Evolutionary conservation across 2,888 invertebrate genomes (phyloP), one percentile per base, ranked within the genome.

Genomic region (Trissoscelio sp.): DNA sequence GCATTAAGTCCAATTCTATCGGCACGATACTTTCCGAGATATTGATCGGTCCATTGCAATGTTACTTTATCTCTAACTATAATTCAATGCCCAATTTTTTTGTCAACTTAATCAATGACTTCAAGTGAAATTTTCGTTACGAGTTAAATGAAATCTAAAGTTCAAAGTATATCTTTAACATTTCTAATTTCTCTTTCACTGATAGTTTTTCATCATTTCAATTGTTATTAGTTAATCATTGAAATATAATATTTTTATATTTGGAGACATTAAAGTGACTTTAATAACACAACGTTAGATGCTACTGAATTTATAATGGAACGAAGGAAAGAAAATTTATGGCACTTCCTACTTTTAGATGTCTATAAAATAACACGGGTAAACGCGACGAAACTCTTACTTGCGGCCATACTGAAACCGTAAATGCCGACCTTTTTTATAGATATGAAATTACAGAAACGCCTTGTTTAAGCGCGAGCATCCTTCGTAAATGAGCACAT

Each of bases 381-480:
- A 72, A 72, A 57, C 44, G 72, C 62, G 57, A 28, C 42, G 69
- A 55, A 70, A 77, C 48, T 66, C 51, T 57, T 77, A 53, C 46
- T 18, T 24, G 66, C 66, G 28, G 39, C 66, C 60, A 67, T 60
- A 53, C 39, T 64, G 62, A 57, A 64, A 64, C 64, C 55, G 70
- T 79, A 72, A 79, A 79, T 79, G 37, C 66, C 66, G 44, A 57
- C 37, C 51, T 72, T 72, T 67, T 70, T 72, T 72, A 69, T 72
- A 72, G 70, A 79, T 79, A 79, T 79, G 72, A 60, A 73, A 79
- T 79, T 79, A 79, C 79, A 79, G 73, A 66, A 72, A 72, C 64
- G 72, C 55, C 73, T 66, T 60, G 66, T 58, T 78, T 64, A 70
- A 70, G 44, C 70, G 70, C 64, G 64, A 78, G 57, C 70, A 70